Conservation (phyloP, 2,797 vertebrate species). For the Hapalemur alaotrensis region DNA sequence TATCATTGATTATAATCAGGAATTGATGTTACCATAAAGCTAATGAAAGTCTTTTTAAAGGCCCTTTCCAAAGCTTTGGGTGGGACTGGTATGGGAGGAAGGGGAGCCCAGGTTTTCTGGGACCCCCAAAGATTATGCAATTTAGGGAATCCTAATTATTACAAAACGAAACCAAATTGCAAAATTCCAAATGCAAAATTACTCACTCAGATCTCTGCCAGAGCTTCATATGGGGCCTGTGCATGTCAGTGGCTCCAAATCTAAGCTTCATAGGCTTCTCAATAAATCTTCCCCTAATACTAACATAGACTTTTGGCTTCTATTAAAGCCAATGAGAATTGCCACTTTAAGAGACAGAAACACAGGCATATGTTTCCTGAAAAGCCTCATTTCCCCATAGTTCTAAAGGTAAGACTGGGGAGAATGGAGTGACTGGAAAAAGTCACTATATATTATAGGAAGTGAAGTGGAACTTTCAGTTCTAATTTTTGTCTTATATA, state of each 20-base stretch:
- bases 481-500: neutral
- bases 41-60: neutral
- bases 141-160: neutral
- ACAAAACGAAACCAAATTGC: neutral
- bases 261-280: neutral
- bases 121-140: neutral
- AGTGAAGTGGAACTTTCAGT: neutral
- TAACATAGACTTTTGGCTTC: neutral
- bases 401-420: neutral
- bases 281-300: neutral
- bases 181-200: neutral
- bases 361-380: neutral
- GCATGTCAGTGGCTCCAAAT: neutral
- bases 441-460: neutral
- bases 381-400: neutral
- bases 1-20: neutral
- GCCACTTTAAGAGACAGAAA: neutral
- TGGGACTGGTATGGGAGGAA: neutral
- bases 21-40: neutral
- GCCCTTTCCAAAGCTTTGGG: neutral
- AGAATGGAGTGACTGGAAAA: neutral
- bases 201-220: neutral
- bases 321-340: neutral
- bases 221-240: neutral
- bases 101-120: neutral